Base-by-base conservation (phyloP, 2,888 invertebrate genomes). In the Chromoteleia sp. region DNA sequence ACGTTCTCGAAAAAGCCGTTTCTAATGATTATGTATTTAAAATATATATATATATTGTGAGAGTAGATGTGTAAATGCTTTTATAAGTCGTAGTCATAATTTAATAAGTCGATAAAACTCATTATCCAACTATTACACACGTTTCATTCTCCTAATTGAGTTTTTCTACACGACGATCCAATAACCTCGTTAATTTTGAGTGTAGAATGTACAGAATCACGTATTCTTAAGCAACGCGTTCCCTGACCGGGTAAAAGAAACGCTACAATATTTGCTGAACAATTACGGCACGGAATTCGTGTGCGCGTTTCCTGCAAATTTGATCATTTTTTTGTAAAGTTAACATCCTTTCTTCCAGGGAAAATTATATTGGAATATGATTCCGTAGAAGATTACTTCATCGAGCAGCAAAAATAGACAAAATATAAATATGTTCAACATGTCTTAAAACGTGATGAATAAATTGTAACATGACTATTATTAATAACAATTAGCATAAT, bases 111-210 rank as follows among this genome's bases (percentile, higher is more conserved):
- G 43, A 67, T 52, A 59, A 41, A 48, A 50, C 25, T 41, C 41
- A 75, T 67, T 67, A 59, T 15, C 33, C 19, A 45, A 56, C 56
- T 29, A 39, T 58, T 36, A 45, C 30, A 25, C 33, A 19, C 56
- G 33, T 68, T 67, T 67, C 29, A 25, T 68, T 33, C 75, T 43
- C 17, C 50, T 67, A 75, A 75, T 75, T 75, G 39, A 67, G 75
- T 67, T 67, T 67, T 75, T 67, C 39, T 67, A 12, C 50, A 67
- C 52, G 50, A 21, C 67, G 75, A 67, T 75, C 75, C 59, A 75
- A 75, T 75, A 75, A 75, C 75, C 75, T 75, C 75, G 59, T 75
- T 75, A 19, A 56, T 59, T 67, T 59, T 48, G 19, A 59, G 59
- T 67, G 41, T 52, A 30, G 67, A 75, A 67, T 58, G 19, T 45